These are phyloP conservation scores for Chloroceryle inda DNA, from an alignment of 2,797 vertebrate species.

Conservation along the genomic window DNA sequence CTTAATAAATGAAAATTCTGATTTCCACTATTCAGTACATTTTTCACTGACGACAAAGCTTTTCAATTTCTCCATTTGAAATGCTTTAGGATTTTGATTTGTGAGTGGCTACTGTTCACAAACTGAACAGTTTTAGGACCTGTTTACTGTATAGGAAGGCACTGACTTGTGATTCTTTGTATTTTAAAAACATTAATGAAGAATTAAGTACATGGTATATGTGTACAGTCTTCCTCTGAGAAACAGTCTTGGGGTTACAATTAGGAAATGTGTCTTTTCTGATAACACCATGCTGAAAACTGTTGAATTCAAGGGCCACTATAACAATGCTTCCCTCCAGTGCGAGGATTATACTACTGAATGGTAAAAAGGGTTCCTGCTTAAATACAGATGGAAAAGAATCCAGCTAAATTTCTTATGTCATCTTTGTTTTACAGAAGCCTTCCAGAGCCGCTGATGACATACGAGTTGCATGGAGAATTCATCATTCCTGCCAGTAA, in stretches of 20 bases:
- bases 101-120: neutral
- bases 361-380: neutral
- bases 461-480: slow-evolving; percentile 93
- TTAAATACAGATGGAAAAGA: neutral
- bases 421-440: slow-evolving; percentile 84
- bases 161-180: neutral
- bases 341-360: neutral
- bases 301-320: neutral
- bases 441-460: slow-evolving; percentile 98
- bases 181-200: neutral
- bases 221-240: neutral
- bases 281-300: neutral
- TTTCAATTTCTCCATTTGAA: neutral
- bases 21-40: neutral
- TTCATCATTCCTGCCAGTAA: slow-evolving; percentile 96
- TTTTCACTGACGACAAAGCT: neutral
- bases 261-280: neutral
- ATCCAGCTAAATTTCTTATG: neutral
- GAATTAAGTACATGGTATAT: neutral
- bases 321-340: neutral
- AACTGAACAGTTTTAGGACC: neutral
- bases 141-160: neutral
- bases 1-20: neutral
- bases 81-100: neutral
- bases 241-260: neutral